These are phyloP conservation scores for Rutpela maculata DNA, from an alignment of 2,888 invertebrate species.

Conservation along the genomic window DNA sequence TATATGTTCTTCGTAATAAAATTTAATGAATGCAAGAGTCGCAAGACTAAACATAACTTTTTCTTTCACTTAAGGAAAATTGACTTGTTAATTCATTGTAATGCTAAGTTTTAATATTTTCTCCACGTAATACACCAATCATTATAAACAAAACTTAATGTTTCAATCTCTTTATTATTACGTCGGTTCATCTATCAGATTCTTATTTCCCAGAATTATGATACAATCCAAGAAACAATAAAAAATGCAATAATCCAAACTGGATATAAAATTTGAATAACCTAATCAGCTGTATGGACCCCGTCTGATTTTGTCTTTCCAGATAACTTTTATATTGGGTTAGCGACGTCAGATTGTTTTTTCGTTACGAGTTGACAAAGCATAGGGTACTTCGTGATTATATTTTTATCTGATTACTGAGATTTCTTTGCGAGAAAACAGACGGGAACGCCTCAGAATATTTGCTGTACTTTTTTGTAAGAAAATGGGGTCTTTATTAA, in stretches of 20 bases:
- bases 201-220: constrained; percentile 35
- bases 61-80: too few species aligned
- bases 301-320: constrained; percentile 48
- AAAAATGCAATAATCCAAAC: constrained; percentile 54
- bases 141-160: too few species aligned
- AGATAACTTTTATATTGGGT: constrained; percentile 68
- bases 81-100: too few species aligned
- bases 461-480: constrained; percentile 2
- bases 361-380: constrained; percentile 44
- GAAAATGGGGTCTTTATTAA: constrained; percentile 23
- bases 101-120: too few species aligned
- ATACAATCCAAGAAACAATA: constrained; percentile 53
- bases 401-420: constrained; percentile 56
- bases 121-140: too few species aligned
- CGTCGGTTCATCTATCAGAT: constrained; percentile 18
- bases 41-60: too few species aligned
- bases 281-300: constrained; percentile 60
- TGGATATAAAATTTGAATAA: constrained; percentile 65
- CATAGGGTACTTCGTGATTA: constrained; percentile 55
- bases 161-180: background rate
- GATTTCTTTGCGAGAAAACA: constrained; percentile 36
- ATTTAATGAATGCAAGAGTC: too few species aligned
- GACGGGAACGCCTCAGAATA: background rate
- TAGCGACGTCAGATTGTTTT: constrained; percentile 55
- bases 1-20: too few species aligned